Evolutionary conservation across 2,797 vertebrate genomes (phyloP).

Genomic region (Phoeniculus purpureus): DNA sequence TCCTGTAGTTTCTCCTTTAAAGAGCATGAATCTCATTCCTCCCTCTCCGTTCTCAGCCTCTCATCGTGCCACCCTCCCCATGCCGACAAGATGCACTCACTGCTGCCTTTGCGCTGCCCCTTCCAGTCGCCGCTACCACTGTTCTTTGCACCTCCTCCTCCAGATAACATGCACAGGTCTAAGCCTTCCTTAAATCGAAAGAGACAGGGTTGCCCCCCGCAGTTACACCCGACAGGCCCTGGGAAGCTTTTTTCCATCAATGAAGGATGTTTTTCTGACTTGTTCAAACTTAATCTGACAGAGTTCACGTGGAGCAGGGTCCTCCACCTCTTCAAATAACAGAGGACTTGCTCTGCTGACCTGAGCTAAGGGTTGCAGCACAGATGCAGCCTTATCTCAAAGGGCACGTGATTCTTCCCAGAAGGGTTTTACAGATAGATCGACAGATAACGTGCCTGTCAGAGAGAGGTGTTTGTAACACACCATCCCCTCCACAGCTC

Average conservation of each 20-base stretch:
- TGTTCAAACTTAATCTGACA: not conserved
- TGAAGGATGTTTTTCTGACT: not conserved
- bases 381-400: not conserved
- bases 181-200: not conserved
- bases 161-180: not conserved
- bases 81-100: not conserved
- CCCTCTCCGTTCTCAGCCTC: not conserved
- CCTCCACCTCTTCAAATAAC: not conserved
- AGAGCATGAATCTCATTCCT: slow-evolving; percentile 31
- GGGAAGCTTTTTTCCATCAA: not conserved
- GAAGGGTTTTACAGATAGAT: not conserved
- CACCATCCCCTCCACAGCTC: not conserved
- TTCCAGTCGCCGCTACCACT: not conserved
- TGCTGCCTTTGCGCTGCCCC: not conserved
- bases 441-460: not conserved
- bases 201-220: not conserved
- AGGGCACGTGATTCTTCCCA: not conserved
- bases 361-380: not conserved
- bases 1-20: slow-evolving; percentile 44
- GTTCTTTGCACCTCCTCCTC: not conserved
- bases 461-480: not conserved
- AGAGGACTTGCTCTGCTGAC: not conserved
- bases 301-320: not conserved
- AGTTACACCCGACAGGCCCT: not conserved
- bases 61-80: slow-evolving; percentile 18